phyloP scores from a whole-genome alignment of 2,113 vertebrate genomes.

The Siniperca knerii region DNA sequence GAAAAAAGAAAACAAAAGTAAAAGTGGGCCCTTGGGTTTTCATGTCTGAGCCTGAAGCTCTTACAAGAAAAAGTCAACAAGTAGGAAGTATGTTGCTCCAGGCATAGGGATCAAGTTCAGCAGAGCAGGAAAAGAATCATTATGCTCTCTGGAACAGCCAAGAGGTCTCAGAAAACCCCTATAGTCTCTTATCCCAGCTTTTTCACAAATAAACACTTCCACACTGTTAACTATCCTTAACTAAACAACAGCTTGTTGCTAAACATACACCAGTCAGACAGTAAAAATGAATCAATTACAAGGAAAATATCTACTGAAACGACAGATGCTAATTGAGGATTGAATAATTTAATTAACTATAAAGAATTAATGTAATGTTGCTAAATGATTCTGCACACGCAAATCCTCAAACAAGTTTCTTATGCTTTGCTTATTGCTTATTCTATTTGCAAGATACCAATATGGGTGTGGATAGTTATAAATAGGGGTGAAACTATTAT shows the following conservation, averaged over 20 bases:
- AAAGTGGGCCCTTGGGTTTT: conserved; percentile 62
- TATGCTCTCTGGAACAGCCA: conserved; percentile 47
- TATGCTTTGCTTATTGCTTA: background rate
- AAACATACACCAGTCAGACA: background rate
- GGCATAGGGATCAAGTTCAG: conserved; percentile 71
- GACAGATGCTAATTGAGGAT: background rate
- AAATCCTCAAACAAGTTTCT: background rate
- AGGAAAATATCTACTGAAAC: background rate
- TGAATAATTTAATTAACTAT: background rate
- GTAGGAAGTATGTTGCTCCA: conserved; percentile 60
- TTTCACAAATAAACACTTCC: conserved; percentile 68
- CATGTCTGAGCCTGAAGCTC: conserved; percentile 33
- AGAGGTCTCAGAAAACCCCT: conserved; percentile 44
- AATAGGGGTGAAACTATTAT: background rate
- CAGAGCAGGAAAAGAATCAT: conserved; percentile 79
- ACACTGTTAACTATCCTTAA: conserved; percentile 34
- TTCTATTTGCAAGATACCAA: background rate
- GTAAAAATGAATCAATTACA: background rate
- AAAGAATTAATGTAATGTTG: background rate
- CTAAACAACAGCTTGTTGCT: conserved; percentile 6
- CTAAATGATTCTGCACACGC: background rate
- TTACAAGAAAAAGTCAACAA: conserved; percentile 42
- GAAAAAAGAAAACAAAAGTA: conserved; percentile 9
- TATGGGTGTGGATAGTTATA: background rate
- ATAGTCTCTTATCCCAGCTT: conserved; percentile 12